Conservation (phyloP, 2,888 invertebrate species). For the Sipha maydis region DNA sequence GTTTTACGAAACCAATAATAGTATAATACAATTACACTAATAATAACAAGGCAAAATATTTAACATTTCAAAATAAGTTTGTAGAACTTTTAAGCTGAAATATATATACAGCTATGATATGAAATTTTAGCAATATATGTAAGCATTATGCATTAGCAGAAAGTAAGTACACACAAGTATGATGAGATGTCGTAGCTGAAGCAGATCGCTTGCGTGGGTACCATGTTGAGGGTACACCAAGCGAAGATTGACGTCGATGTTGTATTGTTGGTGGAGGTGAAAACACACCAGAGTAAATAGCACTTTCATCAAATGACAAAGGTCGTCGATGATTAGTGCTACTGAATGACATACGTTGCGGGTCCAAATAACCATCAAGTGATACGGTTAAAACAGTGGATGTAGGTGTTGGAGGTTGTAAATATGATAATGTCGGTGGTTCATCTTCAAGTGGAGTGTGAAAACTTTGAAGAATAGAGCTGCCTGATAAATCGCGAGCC, state of each 20-base stretch:
- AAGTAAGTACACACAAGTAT: constrained; percentile 80
- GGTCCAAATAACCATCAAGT: constrained; percentile 86
- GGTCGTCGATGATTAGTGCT: constrained; percentile 77
- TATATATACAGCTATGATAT: constrained; percentile 46
- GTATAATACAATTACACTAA: background rate
- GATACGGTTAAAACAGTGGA: constrained; percentile 87
- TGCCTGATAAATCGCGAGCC: constrained; percentile 68
- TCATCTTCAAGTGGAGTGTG: constrained; percentile 81
- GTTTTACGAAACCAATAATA: background rate
- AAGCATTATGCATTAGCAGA: constrained; percentile 29
- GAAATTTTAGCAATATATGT: constrained; percentile 17
- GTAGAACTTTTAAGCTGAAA: constrained; percentile 37
- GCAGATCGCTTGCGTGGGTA: constrained; percentile 76
- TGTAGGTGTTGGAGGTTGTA: constrained; percentile 80
- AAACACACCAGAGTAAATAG: constrained; percentile 76
- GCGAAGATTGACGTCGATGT: constrained; percentile 68
- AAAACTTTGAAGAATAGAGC: constrained; percentile 75
- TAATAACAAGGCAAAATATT: background rate
- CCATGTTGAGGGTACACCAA: constrained; percentile 66
- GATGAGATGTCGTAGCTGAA: constrained; percentile 82
- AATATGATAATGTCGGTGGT: constrained; percentile 69
- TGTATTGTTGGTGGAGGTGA: constrained; percentile 76
- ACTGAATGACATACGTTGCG: constrained; percentile 82
- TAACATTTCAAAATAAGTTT: background rate
- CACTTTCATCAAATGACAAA: constrained; percentile 82